These are phyloP conservation scores for Epirrita christyi DNA, from an alignment of 2,888 invertebrate species.

Conservation along the genomic window DNA sequence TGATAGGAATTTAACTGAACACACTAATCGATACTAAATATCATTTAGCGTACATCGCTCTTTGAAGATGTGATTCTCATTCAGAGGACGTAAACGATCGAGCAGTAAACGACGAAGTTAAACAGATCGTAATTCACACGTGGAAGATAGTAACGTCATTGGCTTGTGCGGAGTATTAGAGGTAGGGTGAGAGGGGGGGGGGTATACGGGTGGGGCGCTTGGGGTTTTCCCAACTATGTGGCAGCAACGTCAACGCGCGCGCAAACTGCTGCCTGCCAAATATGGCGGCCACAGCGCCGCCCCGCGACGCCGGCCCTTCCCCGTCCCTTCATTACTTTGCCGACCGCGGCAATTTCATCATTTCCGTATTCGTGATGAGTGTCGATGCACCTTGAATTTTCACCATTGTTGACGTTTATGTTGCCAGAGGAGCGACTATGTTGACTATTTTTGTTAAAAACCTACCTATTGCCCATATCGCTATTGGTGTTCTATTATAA, in stretches of 20 bases:
- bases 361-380: constrained; percentile 51
- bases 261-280: constrained; percentile 61
- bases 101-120: constrained; percentile 21
- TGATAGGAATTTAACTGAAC: constrained; percentile 7
- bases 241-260: constrained; percentile 54
- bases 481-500: too few relatives aligned
- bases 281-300: constrained; percentile 53
- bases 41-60: constrained; percentile 14
- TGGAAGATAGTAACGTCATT: constrained; percentile 33
- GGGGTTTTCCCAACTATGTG: constrained; percentile 82
- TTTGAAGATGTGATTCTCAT: constrained; percentile 7
- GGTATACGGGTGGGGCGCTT: constrained; percentile 43
- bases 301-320: too few relatives aligned
- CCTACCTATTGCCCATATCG: too few relatives aligned
- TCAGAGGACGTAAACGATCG: constrained; percentile 5
- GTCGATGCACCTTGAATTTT: constrained; percentile 1
- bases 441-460: neutral
- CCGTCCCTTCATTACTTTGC: constrained; percentile 18
- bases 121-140: constrained; percentile 29
- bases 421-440: neutral
- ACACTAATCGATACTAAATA: constrained; percentile 8
- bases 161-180: constrained; percentile 12
- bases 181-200: constrained; percentile 26
- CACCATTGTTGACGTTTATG: neutral
- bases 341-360: constrained; percentile 53